Evolutionary conservation across 2,113 vertebrate genomes (phyloP), one percentile per base, ranked within the genome.

Genomic region (Oncorhynchus masou): DNA sequence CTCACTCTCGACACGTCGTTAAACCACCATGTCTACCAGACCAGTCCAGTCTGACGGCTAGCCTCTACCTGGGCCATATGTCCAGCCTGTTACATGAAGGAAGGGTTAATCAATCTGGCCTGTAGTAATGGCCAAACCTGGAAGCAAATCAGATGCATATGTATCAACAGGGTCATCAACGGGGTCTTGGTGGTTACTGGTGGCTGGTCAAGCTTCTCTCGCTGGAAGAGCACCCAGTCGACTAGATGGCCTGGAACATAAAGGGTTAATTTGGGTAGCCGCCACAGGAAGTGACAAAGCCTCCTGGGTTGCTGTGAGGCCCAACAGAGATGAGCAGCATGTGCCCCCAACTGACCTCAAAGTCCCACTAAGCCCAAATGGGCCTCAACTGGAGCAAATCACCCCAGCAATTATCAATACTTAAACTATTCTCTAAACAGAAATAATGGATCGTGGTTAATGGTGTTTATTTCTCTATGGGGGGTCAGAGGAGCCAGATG

Each of bases 381-480:
- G 7, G n/a, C 51, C 59, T 62, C n/a, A 62, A 62, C 59, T 62
- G 59, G n/a, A 62, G 59, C 2, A n/a, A 62, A 62, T n/a, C 67
- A 39, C 78, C 66, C 4, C 25, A 2, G 49, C 71, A 80, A 83
- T 86, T 82, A 85, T 75, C 60, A 75, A 79, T 76, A 79, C 76
- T 79, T 77, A 54, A 16, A 67, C 31, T 66, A 74, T 16, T 54
- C 62, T 70, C 20, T 68, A 70, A 76, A 76, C 39, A 85, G 68
- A 84, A 85, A 85, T 82, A 83, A 82, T n/a, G 48, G 48, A 67
- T 34, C 11, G 22, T 31, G 77, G 31, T 72, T 73, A 80, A 83
- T 20, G 25, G 48, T 71, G 71, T 66, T 75, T 79, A 79, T 79
- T 77, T 78, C 68, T 76, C n/a, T 74, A 77, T 62, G 54, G 71